These are phyloP conservation scores for Pristionchus mayeri DNA, from an alignment of 2,888 invertebrate species.

Conservation along the genomic window DNA sequence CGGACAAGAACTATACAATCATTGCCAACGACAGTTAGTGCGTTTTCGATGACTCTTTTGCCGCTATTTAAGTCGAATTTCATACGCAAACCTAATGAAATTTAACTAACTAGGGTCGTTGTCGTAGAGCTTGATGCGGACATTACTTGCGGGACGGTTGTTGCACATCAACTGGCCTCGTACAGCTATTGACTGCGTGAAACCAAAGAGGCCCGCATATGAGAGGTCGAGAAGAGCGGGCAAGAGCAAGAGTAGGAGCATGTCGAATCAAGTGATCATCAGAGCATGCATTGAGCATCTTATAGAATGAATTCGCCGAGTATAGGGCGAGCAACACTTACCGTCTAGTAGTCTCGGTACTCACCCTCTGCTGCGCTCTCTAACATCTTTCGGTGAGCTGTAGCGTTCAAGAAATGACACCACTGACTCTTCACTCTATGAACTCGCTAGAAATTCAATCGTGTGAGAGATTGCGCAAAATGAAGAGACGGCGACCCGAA, in stretches of 20 bases:
- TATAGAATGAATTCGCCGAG: conserved; percentile 12
- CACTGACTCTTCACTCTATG: too few species aligned
- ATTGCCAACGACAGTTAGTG: too few species aligned
- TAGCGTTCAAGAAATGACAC: too few species aligned
- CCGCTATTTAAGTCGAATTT: too few species aligned
- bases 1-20: too few species aligned
- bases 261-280: background rate
- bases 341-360: background rate
- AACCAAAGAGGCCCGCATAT: conserved; percentile 54
- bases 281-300: background rate
- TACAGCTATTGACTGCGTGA: conserved; percentile 62
- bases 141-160: conserved; percentile 33
- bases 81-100: too few species aligned
- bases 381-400: too few species aligned
- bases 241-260: conserved; percentile 3
- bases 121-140: conserved; percentile 43
- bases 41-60: too few species aligned
- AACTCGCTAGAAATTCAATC: too few species aligned
- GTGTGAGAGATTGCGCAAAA: too few species aligned
- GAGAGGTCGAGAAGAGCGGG: conserved; percentile 54
- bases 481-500: too few species aligned
- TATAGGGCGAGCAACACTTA: background rate
- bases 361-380: background rate
- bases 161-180: conserved; percentile 45
- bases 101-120: background rate